phyloP scores from a whole-genome alignment of 2,797 vertebrate species.

The Haliaeetus vocifer region DNA sequence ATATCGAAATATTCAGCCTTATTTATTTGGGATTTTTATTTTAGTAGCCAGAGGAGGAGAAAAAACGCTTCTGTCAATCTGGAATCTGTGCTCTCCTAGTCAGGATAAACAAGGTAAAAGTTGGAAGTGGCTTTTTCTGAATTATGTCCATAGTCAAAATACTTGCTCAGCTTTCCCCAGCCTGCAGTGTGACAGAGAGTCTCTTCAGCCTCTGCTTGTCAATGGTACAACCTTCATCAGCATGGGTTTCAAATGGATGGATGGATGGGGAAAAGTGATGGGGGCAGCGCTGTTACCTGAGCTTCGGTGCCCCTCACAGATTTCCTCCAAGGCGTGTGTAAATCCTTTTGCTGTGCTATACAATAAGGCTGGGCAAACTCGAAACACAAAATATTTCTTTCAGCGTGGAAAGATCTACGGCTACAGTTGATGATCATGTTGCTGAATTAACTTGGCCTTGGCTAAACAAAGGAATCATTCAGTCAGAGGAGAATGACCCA shows the following conservation, averaged over 20 bases:
- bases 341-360: neutral
- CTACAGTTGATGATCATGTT: neutral
- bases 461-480: conserved; percentile 57
- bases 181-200: neutral
- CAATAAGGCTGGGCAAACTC: neutral
- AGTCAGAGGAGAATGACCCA: conserved; percentile 23
- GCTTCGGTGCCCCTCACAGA: neutral
- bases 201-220: neutral
- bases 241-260: fast-evolving
- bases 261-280: neutral
- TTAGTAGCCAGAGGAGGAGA: neutral
- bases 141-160: neutral
- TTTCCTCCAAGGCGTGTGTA: neutral
- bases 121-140: neutral
- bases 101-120: neutral
- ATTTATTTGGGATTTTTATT: neutral
- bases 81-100: neutral
- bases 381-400: neutral
- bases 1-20: neutral
- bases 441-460: conserved; percentile 10
- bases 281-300: neutral
- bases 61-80: neutral
- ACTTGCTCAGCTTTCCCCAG: neutral
- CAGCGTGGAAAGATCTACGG: neutral
- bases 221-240: fast-evolving